Evolutionary conservation across 2,888 invertebrate species (phyloP), one percentile per base, ranked within the genome.

Genomic region (Drosophila neotestacea): DNA sequence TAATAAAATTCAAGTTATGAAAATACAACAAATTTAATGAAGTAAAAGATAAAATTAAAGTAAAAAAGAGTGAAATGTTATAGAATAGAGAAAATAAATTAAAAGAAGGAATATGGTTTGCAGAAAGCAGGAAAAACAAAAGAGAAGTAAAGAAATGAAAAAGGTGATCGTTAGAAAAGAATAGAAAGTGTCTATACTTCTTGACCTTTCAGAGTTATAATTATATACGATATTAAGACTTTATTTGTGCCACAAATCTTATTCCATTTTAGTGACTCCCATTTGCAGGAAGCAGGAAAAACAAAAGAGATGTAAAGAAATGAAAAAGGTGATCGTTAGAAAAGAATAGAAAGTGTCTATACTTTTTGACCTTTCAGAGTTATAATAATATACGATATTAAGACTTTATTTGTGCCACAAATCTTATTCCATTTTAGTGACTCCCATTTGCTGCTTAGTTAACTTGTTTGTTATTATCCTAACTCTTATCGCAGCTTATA

Each of bases 401-500:
- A 3, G 9, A 10, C 28, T 6, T n/a, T 13, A 34, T 30, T 28
- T 27, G 4, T 34, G 30, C 34, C 60, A 51, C 42, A 51, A 60
- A 51, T 51, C 32, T 32, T 44, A 34, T 9, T n/a, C 38, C 36
- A 46, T 7, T 54, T 54, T n/a, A 62, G 30, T 36, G 38, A 9
- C 36, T 36, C 36, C 48, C 44, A 28, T 13, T 46, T 22, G 34
- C 34, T 44, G 7, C 42, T 56, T 44, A 30, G 55, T 55, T 36
- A 58, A 58, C 13, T 38, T 58, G 58, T 28, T 28, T 47, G 58
- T 38, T 38, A 58, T 47, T 38, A 58, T 30, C 13, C 22, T 34
- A 46, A n/a, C 44, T 56, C 22, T 44, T 34, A 44, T 32, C 4
- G 27, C 22, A 36, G 36, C 39, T 41, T 16, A 30, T 54, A 41